Percentiles rank a stretch among this genome's conserved stretches.
Conservation (phyloP, 2,888 invertebrate genomes). For the Ophion slaviceki region DNA sequence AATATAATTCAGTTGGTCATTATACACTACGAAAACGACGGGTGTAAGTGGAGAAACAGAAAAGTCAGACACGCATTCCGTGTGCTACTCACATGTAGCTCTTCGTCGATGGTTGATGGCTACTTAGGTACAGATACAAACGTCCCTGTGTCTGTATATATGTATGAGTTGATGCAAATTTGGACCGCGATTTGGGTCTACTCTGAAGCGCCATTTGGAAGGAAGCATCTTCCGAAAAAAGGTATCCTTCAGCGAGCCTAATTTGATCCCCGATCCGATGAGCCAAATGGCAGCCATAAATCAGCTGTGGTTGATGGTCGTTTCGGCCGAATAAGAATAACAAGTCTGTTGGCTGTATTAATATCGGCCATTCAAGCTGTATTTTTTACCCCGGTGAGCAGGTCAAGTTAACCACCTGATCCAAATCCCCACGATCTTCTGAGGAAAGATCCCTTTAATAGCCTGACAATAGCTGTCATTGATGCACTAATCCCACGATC, state of each 20-base stretch:
- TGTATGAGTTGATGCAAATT: slow-evolving; percentile 4
- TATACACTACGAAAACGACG: slow-evolving; percentile 15
- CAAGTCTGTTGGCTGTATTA: not conserved
- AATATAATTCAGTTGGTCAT: slow-evolving; percentile 38
- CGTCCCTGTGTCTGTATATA: not conserved
- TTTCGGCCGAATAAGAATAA: not conserved
- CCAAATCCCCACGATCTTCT: not conserved
- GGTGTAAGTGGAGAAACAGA: slow-evolving; percentile 37
- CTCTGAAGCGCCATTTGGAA: slow-evolving; percentile 18
- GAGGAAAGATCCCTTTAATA: too few species aligned
- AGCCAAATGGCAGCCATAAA: slow-evolving; percentile 55
- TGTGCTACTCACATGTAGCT: slow-evolving; percentile 12
- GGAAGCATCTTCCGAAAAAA: slow-evolving; percentile 3
- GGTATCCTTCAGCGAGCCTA: not conserved
- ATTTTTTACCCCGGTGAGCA: not conserved
- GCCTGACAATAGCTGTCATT: too few species aligned
- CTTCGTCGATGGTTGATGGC: not conserved
- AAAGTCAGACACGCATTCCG: slow-evolving; percentile 20
- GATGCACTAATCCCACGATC: not conserved
- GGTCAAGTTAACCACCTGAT: slow-evolving; percentile 5
- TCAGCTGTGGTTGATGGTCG: not conserved
- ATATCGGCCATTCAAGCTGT: not conserved
- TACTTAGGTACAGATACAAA: not conserved
- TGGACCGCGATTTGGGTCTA: slow-evolving; percentile 19
- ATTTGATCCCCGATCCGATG: slow-evolving; percentile 60